phyloP scores from a whole-genome alignment of 1,140 invertebrate genomes.

The Microplitis demolitor region DNA sequence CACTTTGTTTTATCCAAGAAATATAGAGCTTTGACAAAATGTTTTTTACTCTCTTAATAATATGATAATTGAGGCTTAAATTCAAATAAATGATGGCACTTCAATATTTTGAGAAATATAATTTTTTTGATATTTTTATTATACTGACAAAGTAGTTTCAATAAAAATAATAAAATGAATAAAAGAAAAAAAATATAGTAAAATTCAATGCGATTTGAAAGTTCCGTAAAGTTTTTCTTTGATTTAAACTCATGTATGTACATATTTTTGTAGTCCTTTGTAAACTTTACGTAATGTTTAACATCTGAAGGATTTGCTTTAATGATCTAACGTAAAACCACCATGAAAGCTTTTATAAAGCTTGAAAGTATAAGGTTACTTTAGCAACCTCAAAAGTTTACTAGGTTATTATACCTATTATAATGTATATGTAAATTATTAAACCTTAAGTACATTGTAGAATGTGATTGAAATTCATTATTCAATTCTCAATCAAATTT shows the following conservation, averaged over 20 bases:
- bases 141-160: background rate
- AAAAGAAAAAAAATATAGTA: background rate
- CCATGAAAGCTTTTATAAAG: background rate
- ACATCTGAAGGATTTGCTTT: background rate
- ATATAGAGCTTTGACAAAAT: no score
- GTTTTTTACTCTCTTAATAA: no score
- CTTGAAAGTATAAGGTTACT: background rate
- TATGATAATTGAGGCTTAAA: no score
- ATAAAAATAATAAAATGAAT: background rate
- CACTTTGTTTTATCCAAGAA: no score
- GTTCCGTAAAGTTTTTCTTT: background rate
- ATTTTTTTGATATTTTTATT: background rate
- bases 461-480: no score
- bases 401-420: background rate
- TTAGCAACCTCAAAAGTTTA: background rate
- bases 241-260: background rate
- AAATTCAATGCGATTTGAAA: background rate
- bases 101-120: no score
- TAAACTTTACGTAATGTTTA: slow-evolving; percentile 12
- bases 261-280: background rate
- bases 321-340: background rate
- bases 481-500: no score
- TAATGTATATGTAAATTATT: no score
- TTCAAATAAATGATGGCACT: no score
- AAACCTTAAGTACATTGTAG: no score